Conservation (phyloP, 2,113 vertebrate genomes). For the Saccopteryx leptura region DNA sequence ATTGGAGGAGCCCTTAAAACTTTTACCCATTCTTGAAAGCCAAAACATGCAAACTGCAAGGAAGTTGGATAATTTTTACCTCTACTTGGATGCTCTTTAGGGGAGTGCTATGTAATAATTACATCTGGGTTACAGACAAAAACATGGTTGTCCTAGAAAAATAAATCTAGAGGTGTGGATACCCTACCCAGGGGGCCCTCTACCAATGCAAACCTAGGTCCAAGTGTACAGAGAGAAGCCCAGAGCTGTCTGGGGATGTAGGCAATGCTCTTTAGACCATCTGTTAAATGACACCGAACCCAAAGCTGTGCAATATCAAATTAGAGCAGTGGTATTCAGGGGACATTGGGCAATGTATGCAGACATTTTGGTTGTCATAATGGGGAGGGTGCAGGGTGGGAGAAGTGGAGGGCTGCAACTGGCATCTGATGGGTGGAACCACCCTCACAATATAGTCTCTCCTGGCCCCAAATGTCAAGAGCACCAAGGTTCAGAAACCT, state of each 20-base stretch:
- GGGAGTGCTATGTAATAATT: constrained; percentile 44
- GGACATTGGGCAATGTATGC: background rate
- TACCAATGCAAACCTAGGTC: constrained; percentile 10
- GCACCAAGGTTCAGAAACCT: background rate
- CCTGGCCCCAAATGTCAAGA: background rate
- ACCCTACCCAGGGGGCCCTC: background rate
- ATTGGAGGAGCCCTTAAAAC: constrained; percentile 13
- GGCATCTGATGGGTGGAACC: background rate
- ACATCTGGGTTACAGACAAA: background rate
- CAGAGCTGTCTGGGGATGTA: background rate
- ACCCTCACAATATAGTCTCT: background rate
- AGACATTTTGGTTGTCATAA: background rate
- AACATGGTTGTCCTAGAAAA: background rate
- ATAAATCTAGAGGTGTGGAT: background rate
- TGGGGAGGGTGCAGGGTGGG: too few species aligned
- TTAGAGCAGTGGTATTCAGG: background rate
- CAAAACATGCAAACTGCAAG: background rate
- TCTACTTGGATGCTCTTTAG: background rate
- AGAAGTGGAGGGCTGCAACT: background rate
- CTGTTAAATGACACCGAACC: background rate
- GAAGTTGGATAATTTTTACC: background rate
- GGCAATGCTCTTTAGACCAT: background rate
- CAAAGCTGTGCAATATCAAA: background rate
- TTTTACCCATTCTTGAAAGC: background rate
- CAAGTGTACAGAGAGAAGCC: background rate